phyloP scores from a whole-genome alignment of 2,113 vertebrate species.

The Raphicerus campestris region DNA sequence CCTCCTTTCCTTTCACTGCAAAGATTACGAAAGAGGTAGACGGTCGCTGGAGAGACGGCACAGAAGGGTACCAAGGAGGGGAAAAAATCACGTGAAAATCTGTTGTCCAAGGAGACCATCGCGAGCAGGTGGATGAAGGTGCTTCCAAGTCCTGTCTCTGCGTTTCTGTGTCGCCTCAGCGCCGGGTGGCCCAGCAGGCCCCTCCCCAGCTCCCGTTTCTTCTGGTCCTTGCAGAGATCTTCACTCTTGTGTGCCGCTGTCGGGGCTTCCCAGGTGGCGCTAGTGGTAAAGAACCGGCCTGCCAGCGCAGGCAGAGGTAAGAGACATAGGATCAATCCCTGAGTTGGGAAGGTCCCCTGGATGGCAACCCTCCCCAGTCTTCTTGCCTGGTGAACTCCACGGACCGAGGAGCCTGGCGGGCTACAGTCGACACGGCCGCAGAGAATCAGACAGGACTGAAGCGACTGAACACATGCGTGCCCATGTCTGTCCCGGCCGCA shows the following conservation, averaged over 20 bases:
- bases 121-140: fast-evolving
- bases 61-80: background rate
- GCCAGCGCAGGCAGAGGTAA: background rate
- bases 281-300: background rate
- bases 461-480: fast-evolving
- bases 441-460: background rate
- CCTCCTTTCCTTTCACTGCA: background rate
- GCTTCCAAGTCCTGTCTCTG: background rate
- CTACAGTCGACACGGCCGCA: background rate
- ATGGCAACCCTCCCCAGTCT: background rate
- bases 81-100: background rate
- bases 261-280: too few species aligned
- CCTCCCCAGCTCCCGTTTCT: fast-evolving
- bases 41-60: background rate
- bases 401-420: background rate
- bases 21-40: background rate
- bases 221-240: background rate
- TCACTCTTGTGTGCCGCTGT: too few species aligned
- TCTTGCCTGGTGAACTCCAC: background rate
- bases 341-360: background rate
- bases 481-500: background rate
- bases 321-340: background rate
- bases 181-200: background rate
- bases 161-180: background rate
- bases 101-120: background rate